phyloP scores from a whole-genome alignment of 2,888 invertebrate species.

The Drosophila suboccidentalis region DNA sequence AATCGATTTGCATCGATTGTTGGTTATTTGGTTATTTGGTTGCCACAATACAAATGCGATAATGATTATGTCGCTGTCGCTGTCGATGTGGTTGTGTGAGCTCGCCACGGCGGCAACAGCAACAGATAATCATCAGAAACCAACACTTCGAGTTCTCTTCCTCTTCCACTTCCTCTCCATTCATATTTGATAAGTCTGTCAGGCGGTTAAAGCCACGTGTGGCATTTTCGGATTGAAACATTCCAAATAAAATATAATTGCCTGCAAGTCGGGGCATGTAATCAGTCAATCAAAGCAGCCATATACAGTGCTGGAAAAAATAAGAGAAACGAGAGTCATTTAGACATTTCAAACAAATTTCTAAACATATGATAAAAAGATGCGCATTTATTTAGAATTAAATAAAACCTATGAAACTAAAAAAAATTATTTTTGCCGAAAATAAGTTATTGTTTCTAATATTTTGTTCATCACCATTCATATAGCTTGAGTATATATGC shows the following conservation, averaged over 20 bases:
- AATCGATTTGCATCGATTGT: slow-evolving; percentile 57
- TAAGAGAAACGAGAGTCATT: too few relatives aligned
- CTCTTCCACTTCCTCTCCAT: slow-evolving; percentile 1
- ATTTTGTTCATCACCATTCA: too few relatives aligned
- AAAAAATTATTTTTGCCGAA: too few relatives aligned
- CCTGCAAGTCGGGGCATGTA: slow-evolving; percentile 20
- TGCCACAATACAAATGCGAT: slow-evolving; percentile 56
- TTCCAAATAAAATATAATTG: slow-evolving; percentile 36
- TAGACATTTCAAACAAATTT: too few relatives aligned
- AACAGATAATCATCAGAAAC: slow-evolving; percentile 37
- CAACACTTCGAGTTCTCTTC: background rate
- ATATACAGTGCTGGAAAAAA: background rate
- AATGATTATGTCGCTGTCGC: slow-evolving; percentile 39
- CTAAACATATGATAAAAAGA: too few relatives aligned
- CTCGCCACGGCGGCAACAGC: slow-evolving; percentile 18
- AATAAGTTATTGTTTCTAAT: too few relatives aligned
- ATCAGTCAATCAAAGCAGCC: slow-evolving; percentile 31
- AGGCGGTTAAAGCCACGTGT: slow-evolving; percentile 36
- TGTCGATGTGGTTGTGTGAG: background rate
- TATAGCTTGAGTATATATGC: background rate
- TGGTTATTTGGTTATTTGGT: slow-evolving; percentile 13
- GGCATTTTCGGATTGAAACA: slow-evolving; percentile 28
- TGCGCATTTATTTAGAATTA: too few relatives aligned
- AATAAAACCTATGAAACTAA: too few relatives aligned
- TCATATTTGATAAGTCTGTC: slow-evolving; percentile 47